Conservation (phyloP, 2,888 invertebrate genomes). For the Drosophila ezoana region DNA sequence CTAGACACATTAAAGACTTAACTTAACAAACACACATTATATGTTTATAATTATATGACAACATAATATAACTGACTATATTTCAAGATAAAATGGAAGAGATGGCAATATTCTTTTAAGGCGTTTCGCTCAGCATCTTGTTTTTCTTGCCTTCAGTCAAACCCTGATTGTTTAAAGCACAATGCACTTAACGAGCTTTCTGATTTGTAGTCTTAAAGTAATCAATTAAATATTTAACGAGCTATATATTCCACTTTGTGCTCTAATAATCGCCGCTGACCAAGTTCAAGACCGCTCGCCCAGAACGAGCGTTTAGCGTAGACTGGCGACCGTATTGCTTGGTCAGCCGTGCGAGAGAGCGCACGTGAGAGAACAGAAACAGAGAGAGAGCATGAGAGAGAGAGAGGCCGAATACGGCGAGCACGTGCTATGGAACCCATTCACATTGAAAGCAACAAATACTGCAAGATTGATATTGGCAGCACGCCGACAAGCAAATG, state of each 20-base stretch:
- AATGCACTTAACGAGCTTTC: no score
- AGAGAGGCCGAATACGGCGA: conserved; percentile 5
- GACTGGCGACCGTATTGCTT: conserved; percentile 47
- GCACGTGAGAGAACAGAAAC: conserved; percentile 1
- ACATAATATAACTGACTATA: no score
- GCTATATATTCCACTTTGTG: no score
- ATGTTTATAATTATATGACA: no score
- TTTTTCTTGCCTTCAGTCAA: no score
- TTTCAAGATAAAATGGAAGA: no score
- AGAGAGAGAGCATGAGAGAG: conserved; percentile 2
- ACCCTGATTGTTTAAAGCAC: no score
- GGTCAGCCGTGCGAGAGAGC: conserved; percentile 36
- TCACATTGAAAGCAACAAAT: conserved; percentile 17
- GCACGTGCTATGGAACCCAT: conserved; percentile 42
- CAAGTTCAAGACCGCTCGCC: conserved; percentile 56
- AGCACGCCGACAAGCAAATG: conserved; percentile 10
- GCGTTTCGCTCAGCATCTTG: background rate
- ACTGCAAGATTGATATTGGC: background rate
- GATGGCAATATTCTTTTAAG: background rate
- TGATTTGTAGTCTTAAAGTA: no score
- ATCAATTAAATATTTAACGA: no score
- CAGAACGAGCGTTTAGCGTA: conserved; percentile 63
- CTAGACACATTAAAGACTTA: no score
- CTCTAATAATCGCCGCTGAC: no score
- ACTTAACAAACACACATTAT: no score